These are phyloP conservation scores for Protomyctophum bolini DNA, from an alignment of 2,113 vertebrate genomes.

Conservation along the genomic window DNA sequence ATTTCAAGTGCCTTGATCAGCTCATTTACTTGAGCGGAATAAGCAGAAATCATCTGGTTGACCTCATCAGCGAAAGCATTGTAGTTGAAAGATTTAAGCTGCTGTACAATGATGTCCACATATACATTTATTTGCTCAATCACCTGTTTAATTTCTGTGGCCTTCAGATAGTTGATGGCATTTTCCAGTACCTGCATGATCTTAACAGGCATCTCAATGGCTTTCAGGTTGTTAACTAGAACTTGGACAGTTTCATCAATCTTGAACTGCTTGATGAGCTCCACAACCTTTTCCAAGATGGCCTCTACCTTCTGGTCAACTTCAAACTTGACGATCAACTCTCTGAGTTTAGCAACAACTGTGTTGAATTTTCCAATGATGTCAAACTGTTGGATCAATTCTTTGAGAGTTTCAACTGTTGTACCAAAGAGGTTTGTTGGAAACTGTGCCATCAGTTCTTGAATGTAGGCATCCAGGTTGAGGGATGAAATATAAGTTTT, in stretches of 20 bases:
- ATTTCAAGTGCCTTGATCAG: slow-evolving; percentile 80
- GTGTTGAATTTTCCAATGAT: slow-evolving; percentile 77
- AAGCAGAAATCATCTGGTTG: slow-evolving; percentile 76
- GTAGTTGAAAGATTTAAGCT: slow-evolving; percentile 82
- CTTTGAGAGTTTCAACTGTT: slow-evolving; percentile 59
- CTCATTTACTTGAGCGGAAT: slow-evolving; percentile 74
- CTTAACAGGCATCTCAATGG: slow-evolving; percentile 72
- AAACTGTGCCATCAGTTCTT: slow-evolving; percentile 60
- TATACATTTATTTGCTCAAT: slow-evolving; percentile 78
- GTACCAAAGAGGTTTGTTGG: slow-evolving; percentile 67
- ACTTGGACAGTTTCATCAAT: slow-evolving; percentile 76
- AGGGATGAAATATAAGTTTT: slow-evolving; percentile 61
- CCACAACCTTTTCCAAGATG: slow-evolving; percentile 77
- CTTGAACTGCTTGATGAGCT: slow-evolving; percentile 76
- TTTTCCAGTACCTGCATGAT: slow-evolving; percentile 65
- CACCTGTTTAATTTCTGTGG: slow-evolving; percentile 74
- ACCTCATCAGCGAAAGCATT: slow-evolving; percentile 79
- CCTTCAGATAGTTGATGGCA: slow-evolving; percentile 74
- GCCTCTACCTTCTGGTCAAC: slow-evolving; percentile 78
- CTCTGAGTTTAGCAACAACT: slow-evolving; percentile 69
- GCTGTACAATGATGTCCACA: slow-evolving; percentile 74
- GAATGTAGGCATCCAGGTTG: slow-evolving; percentile 59
- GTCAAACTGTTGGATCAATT: slow-evolving; percentile 76
- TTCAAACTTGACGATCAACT: slow-evolving; percentile 79
- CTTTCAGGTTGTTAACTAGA: slow-evolving; percentile 68